A percentile compares a stretch with the other conserved stretches of the same genome.
These are phyloP conservation scores for Maniola hyperantus DNA, from an alignment of 2,888 invertebrate species.

Conservation along the genomic window DNA sequence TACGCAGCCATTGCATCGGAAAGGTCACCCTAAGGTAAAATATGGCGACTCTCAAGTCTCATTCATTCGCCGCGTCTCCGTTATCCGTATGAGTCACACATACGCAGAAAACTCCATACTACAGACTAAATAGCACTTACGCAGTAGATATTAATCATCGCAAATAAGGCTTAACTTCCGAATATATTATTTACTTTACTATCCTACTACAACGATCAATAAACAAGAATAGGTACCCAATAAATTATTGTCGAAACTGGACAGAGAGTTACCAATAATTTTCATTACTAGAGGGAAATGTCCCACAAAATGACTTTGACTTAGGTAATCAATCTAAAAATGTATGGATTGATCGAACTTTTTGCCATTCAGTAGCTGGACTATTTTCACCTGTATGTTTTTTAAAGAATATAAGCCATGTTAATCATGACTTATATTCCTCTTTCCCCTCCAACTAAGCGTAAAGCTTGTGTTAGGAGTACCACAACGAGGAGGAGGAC, in stretches of 20 bases:
- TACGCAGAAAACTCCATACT: conserved; percentile 46
- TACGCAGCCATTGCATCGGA: conserved; percentile 35
- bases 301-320: too few species aligned
- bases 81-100: conserved; percentile 55
- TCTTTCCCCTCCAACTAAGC: too few species aligned
- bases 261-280: not conserved
- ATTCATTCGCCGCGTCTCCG: conserved; percentile 56
- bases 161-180: conserved; percentile 6
- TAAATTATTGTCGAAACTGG: not conserved
- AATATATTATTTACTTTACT: conserved; percentile 9
- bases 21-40: conserved; percentile 59
- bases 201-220: conserved; percentile 8
- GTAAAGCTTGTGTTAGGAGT: too few species aligned
- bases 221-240: not conserved
- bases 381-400: too few species aligned
- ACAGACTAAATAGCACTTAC: conserved; percentile 1
- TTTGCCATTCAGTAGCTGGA: too few species aligned
- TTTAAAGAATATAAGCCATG: too few species aligned
- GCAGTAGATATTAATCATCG: not conserved
- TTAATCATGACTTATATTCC: too few species aligned
- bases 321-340: too few species aligned
- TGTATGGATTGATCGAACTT: too few species aligned
- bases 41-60: conserved; percentile 48
- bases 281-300: too few species aligned
- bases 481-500: too few species aligned